Base-by-base conservation (phyloP, 2,888 invertebrate species). In the Mythimna albipuncta region DNA sequence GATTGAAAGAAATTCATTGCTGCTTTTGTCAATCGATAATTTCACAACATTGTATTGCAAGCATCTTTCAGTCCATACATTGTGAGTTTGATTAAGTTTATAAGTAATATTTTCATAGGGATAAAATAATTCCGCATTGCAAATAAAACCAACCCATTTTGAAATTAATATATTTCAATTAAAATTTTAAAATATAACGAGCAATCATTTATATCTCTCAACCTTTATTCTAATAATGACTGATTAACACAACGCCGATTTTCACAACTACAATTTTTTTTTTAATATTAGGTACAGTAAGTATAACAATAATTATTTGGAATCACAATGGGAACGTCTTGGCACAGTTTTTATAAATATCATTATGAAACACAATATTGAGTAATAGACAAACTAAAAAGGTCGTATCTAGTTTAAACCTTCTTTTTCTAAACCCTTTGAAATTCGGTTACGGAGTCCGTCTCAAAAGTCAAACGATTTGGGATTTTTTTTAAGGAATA, bases 111-210 rank as follows among this genome's bases (percentile, higher is more conserved):
- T 52, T 52, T 52, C 2, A 19, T 6, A 6, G 19, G n/a, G 16
- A 7, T 2, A 9, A n/a, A 52, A 52, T 7, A 7, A 7, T 50
- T 6, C 2, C 19, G 2, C 2, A 16, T 50, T 0, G 35, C 52
- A 80, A 87, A 87, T 87, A 82, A 89, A 89, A 87, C 82, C 75
- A 62, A 44, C 21, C 6, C 66, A 78, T 92, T 92, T 92, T 91
- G 84, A 93, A 92, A 93, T 92, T 86, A 91, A 91, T 92, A 92
- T 94, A 93, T 92, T 94, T 91, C 90, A 93, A 93, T 94, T 95
- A 94, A 93, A 94, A 91, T 92, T 91, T 95, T 93, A 93, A 95
- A 94, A 94, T 94, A 94, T 95, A 95, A 94, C 94, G 91, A 93
- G 91, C 94, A 93, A 91, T 93, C 89, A 92, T 91, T 89, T 86